Evolutionary conservation across 2,113 vertebrate species (phyloP).

Genomic region (Gymnobelideus leadbeateri): DNA sequence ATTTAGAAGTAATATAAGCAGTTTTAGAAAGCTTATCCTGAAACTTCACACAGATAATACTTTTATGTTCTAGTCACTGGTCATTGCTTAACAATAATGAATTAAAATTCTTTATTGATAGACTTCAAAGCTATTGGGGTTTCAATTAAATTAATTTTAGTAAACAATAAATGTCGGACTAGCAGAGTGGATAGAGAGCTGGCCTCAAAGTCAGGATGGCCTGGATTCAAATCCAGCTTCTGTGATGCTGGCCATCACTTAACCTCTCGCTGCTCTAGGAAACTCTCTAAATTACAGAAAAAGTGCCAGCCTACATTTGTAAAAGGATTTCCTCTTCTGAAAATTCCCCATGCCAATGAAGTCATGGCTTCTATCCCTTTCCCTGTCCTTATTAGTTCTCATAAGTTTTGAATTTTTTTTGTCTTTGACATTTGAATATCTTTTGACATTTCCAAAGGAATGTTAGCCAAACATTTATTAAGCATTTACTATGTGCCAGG

Average conservation of each 20-base stretch:
- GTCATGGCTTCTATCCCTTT: not conserved
- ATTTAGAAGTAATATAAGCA: not conserved
- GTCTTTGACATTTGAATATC: constrained; percentile 21
- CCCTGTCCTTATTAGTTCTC: not conserved
- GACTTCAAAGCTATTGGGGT: not conserved
- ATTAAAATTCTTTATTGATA: not conserved
- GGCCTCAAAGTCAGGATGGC: not conserved
- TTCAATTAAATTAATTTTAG: not conserved
- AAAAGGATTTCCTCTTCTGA: not conserved
- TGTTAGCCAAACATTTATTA: not conserved
- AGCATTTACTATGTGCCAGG: not conserved
- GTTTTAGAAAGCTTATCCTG: not conserved
- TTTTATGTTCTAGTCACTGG: not conserved
- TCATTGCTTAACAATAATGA: not conserved
- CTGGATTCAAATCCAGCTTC: not conserved
- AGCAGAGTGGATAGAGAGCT: not conserved
- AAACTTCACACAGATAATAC: not conserved
- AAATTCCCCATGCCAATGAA: not conserved
- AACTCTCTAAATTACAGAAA: not conserved
- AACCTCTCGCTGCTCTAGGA: not conserved
- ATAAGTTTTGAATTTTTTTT: not conserved
- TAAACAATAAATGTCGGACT: not conserved
- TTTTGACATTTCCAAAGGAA: constrained; percentile 36
- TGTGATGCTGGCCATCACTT: not conserved
- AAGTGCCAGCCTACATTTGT: not conserved